phyloP scores from a whole-genome alignment of 2,113 vertebrate genomes.

The Oenanthe oenanthe region DNA sequence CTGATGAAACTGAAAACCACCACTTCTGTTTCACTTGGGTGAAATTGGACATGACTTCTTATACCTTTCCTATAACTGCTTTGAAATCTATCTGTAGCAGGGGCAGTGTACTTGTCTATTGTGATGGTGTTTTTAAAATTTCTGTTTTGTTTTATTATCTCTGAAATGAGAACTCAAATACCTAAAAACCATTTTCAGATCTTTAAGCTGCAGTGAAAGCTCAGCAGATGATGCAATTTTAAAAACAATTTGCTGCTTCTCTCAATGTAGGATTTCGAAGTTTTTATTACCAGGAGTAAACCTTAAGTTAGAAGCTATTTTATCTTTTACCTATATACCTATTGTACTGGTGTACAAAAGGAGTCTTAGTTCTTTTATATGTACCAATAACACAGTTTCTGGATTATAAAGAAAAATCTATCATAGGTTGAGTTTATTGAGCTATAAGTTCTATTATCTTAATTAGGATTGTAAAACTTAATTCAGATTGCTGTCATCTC shows the following conservation, averaged over 20 bases:
- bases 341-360: neutral
- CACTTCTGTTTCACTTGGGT: neutral
- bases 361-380: neutral
- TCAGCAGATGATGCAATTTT: neutral
- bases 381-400: neutral
- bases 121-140: neutral
- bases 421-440: neutral
- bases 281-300: neutral
- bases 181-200: neutral
- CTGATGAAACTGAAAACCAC: neutral
- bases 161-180: neutral
- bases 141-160: neutral
- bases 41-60: neutral
- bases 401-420: neutral
- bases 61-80: neutral
- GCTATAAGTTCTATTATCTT: neutral
- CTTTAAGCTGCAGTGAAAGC: neutral
- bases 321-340: neutral
- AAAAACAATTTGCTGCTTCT: neutral
- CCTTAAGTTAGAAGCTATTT: neutral
- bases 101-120: neutral
- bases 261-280: neutral
- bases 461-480: neutral
- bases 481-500: neutral
- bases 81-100: neutral